Evolutionary conservation across 2,797 vertebrate genomes (phyloP), one percentile per base, ranked within the genome.

Genomic region (Perdix hodgsoniae): DNA sequence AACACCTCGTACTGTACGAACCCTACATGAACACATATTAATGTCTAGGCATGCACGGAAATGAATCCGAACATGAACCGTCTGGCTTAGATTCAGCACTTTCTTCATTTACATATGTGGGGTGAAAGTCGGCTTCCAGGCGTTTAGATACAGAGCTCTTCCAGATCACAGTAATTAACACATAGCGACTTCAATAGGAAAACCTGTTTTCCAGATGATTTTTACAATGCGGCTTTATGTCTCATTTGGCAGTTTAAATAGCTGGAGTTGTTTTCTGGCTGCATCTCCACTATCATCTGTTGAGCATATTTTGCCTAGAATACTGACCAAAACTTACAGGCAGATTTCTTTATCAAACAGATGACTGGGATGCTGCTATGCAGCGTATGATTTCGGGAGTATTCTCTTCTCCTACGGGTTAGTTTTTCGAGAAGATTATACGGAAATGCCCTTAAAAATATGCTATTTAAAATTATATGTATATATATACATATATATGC

Each of bases 161-260:
- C 98, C 98, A 98, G 97, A 98, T 98, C 98, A 94, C 98, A 98
- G 97, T 98, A 97, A 98, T 98, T 98, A 98, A 98, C 98, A 97
- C 97, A 96, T 91, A 98, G 97, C 66, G 94, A 97, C 97, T 98
- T 98, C 97, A 98, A 98, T 98, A 96, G 98, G 96, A 97, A 98
- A 98, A 98, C 97, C 98, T 98, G 98, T 97, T 98, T 98, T 98
- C 97, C 98, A 98, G 98, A 98, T 98, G 98, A 98, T 98, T 98
- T 98, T 97, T 97, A 98, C 98, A 98, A 98, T 98, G 98, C 97
- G 95, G 98, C 97, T 98, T 98, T 98, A 98, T 98, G 97, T 98
- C 97, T 98, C 97, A 97, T 97, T 98, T 98, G 98, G 98, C 98
- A 98, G 97, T 98, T 98, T 97, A 97, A 97, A 97, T 96, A 96